These are phyloP conservation scores for Melanostoma mellinum DNA, from an alignment of 2,888 invertebrate species.

Conservation along the genomic window DNA sequence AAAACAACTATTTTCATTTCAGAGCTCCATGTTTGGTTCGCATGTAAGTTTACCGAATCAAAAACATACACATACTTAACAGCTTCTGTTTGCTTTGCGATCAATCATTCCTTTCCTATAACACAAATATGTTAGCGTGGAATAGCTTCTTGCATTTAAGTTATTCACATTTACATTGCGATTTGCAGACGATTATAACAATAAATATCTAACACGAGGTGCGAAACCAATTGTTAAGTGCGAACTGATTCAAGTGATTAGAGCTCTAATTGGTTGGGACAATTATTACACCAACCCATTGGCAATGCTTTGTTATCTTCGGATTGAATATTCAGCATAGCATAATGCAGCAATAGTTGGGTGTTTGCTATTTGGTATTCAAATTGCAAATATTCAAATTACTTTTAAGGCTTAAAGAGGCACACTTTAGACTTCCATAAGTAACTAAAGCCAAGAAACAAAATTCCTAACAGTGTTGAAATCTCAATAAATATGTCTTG, in stretches of 20 bases:
- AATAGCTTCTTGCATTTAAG: constrained; percentile 23
- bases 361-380: constrained; percentile 36
- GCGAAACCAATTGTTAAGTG: constrained; percentile 38
- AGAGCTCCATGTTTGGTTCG: too few relatives aligned
- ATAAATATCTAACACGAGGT: constrained; percentile 42
- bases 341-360: constrained; percentile 7
- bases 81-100: too few relatives aligned
- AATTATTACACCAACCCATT: constrained; percentile 42
- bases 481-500: neutral
- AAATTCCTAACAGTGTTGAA: neutral
- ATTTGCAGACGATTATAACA: constrained; percentile 22
- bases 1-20: too few relatives aligned
- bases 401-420: neutral
- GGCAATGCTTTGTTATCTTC: constrained; percentile 20
- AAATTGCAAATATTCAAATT: constrained; percentile 12
- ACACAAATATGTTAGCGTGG: constrained; percentile 9
- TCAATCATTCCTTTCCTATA: too few relatives aligned
- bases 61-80: too few relatives aligned
- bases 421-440: constrained; percentile 9
- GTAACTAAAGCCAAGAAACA: too few relatives aligned
- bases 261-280: constrained; percentile 43
- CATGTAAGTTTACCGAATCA: too few relatives aligned
- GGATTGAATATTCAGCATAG: constrained; percentile 20
- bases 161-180: constrained; percentile 45
- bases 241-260: constrained; percentile 40